Percentiles rank a stretch among this genome's conserved stretches.
Conservation (phyloP, 2,888 invertebrate species). For the Sympetrum striolatum region DNA sequence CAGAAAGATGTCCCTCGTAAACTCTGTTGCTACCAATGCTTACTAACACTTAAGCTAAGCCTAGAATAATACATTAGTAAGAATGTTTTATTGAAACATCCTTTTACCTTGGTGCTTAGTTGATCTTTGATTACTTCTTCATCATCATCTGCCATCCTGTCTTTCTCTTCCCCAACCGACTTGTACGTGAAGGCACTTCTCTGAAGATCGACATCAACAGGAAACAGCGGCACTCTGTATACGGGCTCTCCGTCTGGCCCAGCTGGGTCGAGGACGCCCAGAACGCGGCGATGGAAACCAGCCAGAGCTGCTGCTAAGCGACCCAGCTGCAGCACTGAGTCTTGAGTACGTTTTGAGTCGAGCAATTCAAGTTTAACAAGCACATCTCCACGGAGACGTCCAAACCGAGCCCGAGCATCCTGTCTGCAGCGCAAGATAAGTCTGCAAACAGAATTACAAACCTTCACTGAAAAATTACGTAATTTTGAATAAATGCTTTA, state of each 20-base stretch:
- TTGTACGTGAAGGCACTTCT: slow-evolving; percentile 88
- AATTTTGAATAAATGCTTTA: no score
- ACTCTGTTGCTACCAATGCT: no score
- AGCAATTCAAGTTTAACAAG: slow-evolving; percentile 95
- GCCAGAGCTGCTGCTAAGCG: slow-evolving; percentile 86
- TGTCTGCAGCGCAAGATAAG: slow-evolving; percentile 94
- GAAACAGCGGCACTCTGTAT: slow-evolving; percentile 80
- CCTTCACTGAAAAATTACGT: no score
- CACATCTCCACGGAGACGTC: slow-evolving; percentile 85
- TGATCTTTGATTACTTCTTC: slow-evolving; percentile 47
- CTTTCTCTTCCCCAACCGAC: not conserved
- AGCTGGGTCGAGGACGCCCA: slow-evolving; percentile 68
- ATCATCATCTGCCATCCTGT: slow-evolving; percentile 17
- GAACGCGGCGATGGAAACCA: slow-evolving; percentile 75
- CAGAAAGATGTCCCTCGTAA: no score
- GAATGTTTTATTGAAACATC: no score
- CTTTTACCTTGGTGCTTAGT: not conserved
- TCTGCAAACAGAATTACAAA: slow-evolving; percentile 59
- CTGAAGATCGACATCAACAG: slow-evolving; percentile 94
- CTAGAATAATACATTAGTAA: no score
- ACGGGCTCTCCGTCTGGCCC: slow-evolving; percentile 20
- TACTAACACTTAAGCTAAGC: no score
- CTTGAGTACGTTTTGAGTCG: slow-evolving; percentile 98
- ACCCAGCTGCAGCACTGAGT: slow-evolving; percentile 85
- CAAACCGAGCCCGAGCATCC: slow-evolving; percentile 87